phyloP scores from a whole-genome alignment of 2,888 invertebrate genomes.

The Clitarchus hookeri region DNA sequence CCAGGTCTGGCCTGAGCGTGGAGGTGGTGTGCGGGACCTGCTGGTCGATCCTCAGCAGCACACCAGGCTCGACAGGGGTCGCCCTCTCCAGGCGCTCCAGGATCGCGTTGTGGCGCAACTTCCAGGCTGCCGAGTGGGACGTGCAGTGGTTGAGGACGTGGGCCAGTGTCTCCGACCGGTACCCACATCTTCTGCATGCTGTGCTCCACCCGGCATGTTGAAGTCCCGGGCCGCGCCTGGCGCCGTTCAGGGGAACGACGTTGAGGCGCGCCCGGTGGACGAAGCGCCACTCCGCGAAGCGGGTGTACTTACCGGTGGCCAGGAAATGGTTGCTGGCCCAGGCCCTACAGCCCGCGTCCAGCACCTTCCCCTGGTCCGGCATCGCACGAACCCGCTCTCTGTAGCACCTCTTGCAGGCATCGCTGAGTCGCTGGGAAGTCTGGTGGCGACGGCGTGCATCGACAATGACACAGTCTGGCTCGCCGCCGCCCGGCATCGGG shows the following conservation, averaged over 20 bases:
- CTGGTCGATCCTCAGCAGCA: not conserved
- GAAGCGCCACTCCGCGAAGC: conserved; percentile 53
- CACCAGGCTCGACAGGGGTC: not conserved
- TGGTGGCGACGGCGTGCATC: not conserved
- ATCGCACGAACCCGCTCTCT: too few species aligned
- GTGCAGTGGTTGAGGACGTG: conserved; percentile 51
- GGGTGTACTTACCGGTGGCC: conserved; percentile 43
- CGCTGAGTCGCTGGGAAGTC: not conserved
- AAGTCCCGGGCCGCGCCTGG: not conserved
- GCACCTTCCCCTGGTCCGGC: too few species aligned
- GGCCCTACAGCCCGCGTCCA: too few species aligned
- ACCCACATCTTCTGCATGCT: conserved; percentile 48
- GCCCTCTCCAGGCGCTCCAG: not conserved
- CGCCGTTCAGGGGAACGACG: conserved; percentile 46
- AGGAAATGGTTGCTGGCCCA: conserved; percentile 47
- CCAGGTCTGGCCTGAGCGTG: conserved; percentile 44
- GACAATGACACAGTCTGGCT: not conserved
- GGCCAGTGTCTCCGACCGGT: conserved; percentile 48
- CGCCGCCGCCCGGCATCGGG: not conserved
- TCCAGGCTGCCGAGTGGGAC: conserved; percentile 46
- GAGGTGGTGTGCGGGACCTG: not conserved
- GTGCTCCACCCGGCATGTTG: too few species aligned
- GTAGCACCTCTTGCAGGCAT: not conserved
- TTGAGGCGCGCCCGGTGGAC: conserved; percentile 49
- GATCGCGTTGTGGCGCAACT: conserved; percentile 39